phyloP scores from a whole-genome alignment of 1,140 invertebrate genomes.

The Mizuhopecten yessoensis region DNA sequence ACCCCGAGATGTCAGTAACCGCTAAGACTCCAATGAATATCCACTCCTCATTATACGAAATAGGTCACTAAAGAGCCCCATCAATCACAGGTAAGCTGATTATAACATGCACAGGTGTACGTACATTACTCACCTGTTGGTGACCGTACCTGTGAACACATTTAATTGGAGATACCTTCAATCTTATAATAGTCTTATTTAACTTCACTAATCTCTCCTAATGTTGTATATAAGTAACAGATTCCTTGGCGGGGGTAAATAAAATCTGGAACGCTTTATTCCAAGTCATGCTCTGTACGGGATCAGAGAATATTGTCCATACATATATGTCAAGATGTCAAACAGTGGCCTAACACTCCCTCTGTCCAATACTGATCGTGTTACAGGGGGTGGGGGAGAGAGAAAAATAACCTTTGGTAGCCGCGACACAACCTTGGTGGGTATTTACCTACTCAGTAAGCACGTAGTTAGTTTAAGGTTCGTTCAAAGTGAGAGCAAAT shows the following conservation, averaged over 20 bases:
- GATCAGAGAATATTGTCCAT: not conserved
- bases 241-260: not conserved
- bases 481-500: not conserved
- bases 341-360: not conserved
- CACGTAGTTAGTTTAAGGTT: constrained; percentile 19
- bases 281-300: not conserved
- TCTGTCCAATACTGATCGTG: not conserved
- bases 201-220: not conserved
- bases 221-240: not conserved
- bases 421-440: not conserved
- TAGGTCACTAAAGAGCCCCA: not conserved
- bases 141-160: constrained; percentile 14
- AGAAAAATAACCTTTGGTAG: not conserved
- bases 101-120: not conserved
- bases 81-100: not conserved
- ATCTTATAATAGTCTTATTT: not conserved
- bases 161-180: constrained; percentile 6
- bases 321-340: not conserved
- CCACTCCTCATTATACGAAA: not conserved
- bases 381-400: not conserved
- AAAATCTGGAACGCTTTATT: not conserved
- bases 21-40: not conserved
- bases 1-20: not conserved
- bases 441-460: not conserved
- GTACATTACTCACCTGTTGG: not conserved